Percentiles rank a stretch among this genome's conserved stretches.
These are phyloP conservation scores for Solen grandis DNA, from an alignment of 1,140 invertebrate species.

Conservation along the genomic window DNA sequence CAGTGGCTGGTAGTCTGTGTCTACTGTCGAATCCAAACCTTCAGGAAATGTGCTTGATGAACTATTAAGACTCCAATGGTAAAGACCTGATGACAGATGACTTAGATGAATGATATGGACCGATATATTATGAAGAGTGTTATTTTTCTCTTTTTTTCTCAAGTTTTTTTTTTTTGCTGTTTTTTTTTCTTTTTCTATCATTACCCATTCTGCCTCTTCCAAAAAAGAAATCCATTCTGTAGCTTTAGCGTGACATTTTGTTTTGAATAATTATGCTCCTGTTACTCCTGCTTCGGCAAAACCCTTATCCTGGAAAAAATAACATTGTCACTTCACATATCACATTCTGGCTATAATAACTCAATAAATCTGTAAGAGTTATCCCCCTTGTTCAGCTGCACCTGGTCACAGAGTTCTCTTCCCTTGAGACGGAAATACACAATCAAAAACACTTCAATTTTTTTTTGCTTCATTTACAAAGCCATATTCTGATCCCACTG, in stretches of 20 bases:
- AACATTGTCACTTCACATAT: not conserved
- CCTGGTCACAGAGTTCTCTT: not conserved
- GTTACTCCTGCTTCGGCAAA: not conserved
- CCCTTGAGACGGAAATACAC: not conserved
- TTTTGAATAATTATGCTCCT: not conserved
- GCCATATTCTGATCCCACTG: slow-evolving; percentile 23
- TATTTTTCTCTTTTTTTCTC: not conserved
- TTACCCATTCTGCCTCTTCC: not conserved
- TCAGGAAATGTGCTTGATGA: slow-evolving; percentile 55
- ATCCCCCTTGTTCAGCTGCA: not conserved
- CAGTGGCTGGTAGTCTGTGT: not conserved
- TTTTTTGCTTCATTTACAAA: slow-evolving; percentile 30
- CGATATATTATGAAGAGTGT: not conserved
- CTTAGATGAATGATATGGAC: not conserved
- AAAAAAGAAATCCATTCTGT: not conserved
- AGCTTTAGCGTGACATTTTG: not conserved
- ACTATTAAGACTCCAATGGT: not conserved
- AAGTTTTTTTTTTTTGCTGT: not conserved
- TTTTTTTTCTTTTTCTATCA: not conserved
- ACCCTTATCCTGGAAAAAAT: not conserved
- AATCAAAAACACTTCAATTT: slow-evolving; percentile 3
- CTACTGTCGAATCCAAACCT: slow-evolving; percentile 8
- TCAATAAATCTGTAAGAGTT: not conserved
- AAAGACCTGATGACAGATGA: not conserved
- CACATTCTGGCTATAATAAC: not conserved